Evolutionary conservation across 2,888 invertebrate genomes (phyloP), one percentile per base, ranked within the genome.

Genomic region (Eristalinus sepulchralis): DNA sequence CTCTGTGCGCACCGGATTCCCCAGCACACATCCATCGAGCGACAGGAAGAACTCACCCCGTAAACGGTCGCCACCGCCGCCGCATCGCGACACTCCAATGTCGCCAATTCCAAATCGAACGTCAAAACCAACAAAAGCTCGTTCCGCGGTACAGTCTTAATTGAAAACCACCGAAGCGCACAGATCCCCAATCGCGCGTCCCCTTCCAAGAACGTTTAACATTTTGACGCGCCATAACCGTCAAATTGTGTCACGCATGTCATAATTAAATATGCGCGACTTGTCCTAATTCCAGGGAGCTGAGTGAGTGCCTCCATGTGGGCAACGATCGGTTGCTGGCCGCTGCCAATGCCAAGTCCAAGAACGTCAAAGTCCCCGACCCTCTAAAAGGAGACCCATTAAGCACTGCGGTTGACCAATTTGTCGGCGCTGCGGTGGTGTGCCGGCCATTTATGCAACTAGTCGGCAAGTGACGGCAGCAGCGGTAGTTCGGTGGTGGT

Each of bases 181-280:
- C 75, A 47, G 75, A 73, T 81, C 59, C 47, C 47, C 67, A 53
- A 81, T 81, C 81, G 34, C 17, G 13, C 20, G 53, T 75, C 75
- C 83, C 86, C 66, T 84, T 83, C 83, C 78, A 83, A 82, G 86
- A 86, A 86, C 78, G 75, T 66, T 79, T 83, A 86, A 86, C 78
- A 78, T 75, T 83, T 86, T 79, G 62, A 75, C 78, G 60, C 73
- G 63, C 83, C 83, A 82, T 75, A 86, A 75, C 62, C 75, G 86
- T 83, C 82, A 79, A 86, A 86, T 86, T 86, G 82, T 86, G 86
- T 86, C 86, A 86, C 86, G 83, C 86, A 86, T 86, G 86, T 83
- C 75, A 83, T 83, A 79, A 86, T 86, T 83, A 86, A 71, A 71
- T 83, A 86, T 86, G 86, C 86, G 79, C 75, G 70, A 83, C 83